These are phyloP conservation scores for Pollicipes pollicipes DNA, from an alignment of 1,140 invertebrate genomes.

Conservation along the genomic window DNA sequence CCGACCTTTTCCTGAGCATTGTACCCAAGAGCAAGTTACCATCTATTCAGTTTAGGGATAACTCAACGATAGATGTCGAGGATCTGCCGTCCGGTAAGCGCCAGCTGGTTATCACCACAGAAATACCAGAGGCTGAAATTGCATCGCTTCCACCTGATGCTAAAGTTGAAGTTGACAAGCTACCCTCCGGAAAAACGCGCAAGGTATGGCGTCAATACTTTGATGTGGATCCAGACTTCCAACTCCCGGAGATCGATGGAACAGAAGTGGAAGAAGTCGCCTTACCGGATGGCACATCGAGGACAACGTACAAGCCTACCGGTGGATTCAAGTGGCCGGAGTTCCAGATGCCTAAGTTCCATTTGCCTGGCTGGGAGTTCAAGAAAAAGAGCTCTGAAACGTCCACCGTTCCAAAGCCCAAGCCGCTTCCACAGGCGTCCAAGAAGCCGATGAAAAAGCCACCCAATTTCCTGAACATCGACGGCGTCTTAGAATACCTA, in stretches of 20 bases:
- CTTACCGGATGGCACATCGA: background rate
- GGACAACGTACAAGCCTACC: background rate
- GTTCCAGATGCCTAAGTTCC: background rate
- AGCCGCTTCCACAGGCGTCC: background rate
- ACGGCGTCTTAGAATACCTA: background rate
- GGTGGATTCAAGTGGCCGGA: background rate
- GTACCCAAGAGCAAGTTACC: background rate
- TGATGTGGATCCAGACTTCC: background rate
- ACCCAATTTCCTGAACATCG: background rate
- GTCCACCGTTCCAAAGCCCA: background rate
- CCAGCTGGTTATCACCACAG: background rate
- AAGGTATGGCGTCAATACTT: background rate
- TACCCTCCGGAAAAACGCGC: background rate
- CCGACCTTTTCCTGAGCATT: background rate
- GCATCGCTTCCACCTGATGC: background rate
- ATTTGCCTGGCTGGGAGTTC: background rate
- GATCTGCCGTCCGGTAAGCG: background rate
- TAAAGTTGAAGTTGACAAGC: background rate
- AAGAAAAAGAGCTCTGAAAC: background rate
- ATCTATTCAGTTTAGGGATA: background rate
- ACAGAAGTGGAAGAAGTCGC: background rate
- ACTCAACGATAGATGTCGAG: background rate
- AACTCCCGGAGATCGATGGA: background rate
- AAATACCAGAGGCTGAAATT: background rate
- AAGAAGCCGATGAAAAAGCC: background rate